phyloP scores from a whole-genome alignment of 2,888 invertebrate genomes.

The Drosophila pegasa region DNA sequence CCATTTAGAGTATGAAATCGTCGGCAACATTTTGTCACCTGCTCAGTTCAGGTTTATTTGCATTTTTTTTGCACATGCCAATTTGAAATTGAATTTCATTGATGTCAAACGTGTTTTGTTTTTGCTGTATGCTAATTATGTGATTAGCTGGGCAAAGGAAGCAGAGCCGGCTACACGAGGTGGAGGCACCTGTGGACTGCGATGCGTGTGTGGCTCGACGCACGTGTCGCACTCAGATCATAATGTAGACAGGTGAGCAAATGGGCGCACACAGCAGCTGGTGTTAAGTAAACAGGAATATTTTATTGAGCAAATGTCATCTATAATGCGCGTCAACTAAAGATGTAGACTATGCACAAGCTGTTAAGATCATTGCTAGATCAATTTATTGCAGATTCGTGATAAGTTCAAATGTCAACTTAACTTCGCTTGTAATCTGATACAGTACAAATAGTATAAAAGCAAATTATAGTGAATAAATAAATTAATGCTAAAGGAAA shows the following conservation, averaged over 20 bases:
- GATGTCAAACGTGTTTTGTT: conserved; percentile 70
- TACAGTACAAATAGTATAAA: background rate
- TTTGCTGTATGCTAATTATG: conserved; percentile 64
- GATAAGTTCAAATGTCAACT: background rate
- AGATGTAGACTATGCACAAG: background rate
- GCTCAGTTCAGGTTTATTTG: conserved; percentile 16
- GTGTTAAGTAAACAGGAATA: background rate
- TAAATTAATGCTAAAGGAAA: no score
- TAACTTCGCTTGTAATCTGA: background rate
- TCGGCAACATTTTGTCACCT: background rate
- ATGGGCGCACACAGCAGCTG: background rate
- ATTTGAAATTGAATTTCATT: conserved; percentile 62
- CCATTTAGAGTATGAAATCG: background rate
- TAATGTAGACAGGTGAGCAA: background rate
- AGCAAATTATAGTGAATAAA: background rate
- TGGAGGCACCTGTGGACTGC: conserved; percentile 11
- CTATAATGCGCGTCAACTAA: background rate
- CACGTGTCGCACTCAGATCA: conserved; percentile 23
- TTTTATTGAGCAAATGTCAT: conserved; percentile 22
- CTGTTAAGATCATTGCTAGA: background rate
- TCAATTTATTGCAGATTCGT: background rate
- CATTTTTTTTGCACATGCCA: conserved; percentile 28
- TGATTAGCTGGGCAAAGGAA: conserved; percentile 28
- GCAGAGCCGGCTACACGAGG: background rate
- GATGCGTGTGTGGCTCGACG: conserved; percentile 9